Evolutionary conservation across 35 echinoderm and acorn worm genomes (phyloP), one percentile per base, ranked within the genome.

Genomic region (Apostichopus parvimensis): DNA sequence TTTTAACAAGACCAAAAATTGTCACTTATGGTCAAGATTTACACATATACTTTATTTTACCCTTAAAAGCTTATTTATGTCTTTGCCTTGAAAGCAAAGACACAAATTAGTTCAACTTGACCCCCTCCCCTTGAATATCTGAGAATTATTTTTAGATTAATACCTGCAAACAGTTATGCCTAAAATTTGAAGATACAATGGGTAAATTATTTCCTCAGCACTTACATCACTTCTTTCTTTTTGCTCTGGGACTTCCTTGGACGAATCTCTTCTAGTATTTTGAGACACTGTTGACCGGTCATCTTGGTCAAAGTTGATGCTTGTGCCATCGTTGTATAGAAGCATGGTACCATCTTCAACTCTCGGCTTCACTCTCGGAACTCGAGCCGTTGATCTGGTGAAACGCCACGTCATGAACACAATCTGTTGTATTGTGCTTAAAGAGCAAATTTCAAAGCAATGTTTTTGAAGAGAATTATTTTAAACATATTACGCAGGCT

Each of bases 321-420:
- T 84, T 56, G 54, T 22, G 17, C 81, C 81, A 58, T 84, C 81
- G 17, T 23, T 23, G 22, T 84, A 52, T 15, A 84, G 81, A 4
- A 84, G 81, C 81, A 8, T 61, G 81, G 81, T 84, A 58, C 81
- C 81, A 58, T 84, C 81, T 14, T 84, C 81, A n/a, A 84, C 81
- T 15, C 81, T 84, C 1, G 81, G 81, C 58, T 61, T 84, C 13
- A 84, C 14, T 84, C 56, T 57, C 8, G 81, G 81, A 60, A 59
- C 56, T 9, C 81, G 13, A 22, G 81, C 55, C 8, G 57, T 59
- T 21, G 81, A 84, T 84, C 81, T 84, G 10, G 81, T 84, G 81
- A 84, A 84, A 58, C 57, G 81, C 81, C 81, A 84, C 6, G 81
- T 84, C 81, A 84, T 58, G 23, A 84, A 58, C 54, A 84, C 81